phyloP scores from a whole-genome alignment of 2,797 vertebrate species.

The Sus cebifrons region DNA sequence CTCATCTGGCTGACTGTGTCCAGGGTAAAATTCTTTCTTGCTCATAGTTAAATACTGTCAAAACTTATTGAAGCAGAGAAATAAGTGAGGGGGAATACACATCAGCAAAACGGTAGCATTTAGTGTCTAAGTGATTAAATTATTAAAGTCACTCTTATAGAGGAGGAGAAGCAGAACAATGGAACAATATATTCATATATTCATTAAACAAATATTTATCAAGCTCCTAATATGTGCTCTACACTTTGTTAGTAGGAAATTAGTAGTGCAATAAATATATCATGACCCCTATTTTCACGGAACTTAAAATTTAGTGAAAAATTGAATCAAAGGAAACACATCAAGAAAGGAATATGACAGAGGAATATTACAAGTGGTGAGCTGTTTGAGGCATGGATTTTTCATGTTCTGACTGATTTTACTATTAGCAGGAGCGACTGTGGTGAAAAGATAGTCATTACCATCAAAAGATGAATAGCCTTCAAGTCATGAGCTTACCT shows the following conservation, averaged over 20 bases:
- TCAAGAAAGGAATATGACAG: background rate
- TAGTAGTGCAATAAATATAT: background rate
- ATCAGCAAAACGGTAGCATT: too few relatives aligned
- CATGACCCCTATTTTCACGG: background rate
- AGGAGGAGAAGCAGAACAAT: too few relatives aligned
- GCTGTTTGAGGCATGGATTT: background rate
- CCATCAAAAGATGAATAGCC: background rate
- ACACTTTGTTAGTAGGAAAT: background rate
- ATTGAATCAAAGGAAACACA: background rate
- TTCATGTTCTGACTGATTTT: background rate
- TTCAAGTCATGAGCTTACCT: background rate
- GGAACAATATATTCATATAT: too few relatives aligned
- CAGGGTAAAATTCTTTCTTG: too few relatives aligned
- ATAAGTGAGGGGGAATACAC: too few relatives aligned
- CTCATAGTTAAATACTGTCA: too few relatives aligned
- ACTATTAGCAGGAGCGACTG: background rate
- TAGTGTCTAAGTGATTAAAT: too few relatives aligned
- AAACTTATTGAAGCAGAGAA: too few relatives aligned
- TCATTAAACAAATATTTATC: too few relatives aligned
- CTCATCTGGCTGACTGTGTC: too few relatives aligned
- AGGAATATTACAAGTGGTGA: rapidly evolving
- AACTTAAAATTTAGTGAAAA: background rate
- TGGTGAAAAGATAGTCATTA: background rate
- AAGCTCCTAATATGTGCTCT: background rate
- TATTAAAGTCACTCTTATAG: too few relatives aligned